These are phyloP conservation scores for Myiagra hebetior DNA, from an alignment of 2,113 vertebrate species.

Conservation along the genomic window DNA sequence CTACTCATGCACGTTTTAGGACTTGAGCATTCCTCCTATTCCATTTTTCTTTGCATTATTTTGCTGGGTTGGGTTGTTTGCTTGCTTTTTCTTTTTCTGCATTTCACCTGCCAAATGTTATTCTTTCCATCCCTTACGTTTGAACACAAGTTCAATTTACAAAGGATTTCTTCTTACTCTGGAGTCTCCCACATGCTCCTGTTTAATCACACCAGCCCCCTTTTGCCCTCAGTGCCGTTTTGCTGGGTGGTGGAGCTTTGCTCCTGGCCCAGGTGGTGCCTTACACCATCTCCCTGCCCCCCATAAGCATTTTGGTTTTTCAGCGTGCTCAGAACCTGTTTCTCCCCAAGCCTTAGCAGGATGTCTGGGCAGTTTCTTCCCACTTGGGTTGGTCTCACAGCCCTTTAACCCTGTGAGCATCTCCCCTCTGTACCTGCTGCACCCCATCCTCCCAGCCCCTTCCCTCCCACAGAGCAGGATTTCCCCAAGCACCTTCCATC, in stretches of 20 bases:
- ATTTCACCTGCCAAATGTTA: not conserved
- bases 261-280: not conserved
- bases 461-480: not conserved
- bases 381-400: not conserved
- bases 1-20: not conserved
- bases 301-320: not conserved
- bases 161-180: not conserved
- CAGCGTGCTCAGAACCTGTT: not conserved
- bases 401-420: not conserved
- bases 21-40: not conserved
- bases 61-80: not conserved
- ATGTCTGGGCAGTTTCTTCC: not conserved
- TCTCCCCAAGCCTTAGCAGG: not conserved
- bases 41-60: not conserved
- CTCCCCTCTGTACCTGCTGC: not conserved
- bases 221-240: not conserved
- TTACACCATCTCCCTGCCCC: not conserved
- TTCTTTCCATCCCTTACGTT: not conserved
- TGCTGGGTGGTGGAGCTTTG: not conserved
- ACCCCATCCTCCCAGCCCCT: not conserved
- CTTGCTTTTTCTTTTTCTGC: not conserved
- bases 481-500: not conserved
- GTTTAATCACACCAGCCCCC: not conserved
- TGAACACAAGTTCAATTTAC: not conserved
- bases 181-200: not conserved